A percentile compares a stretch with the other conserved stretches of the same genome.
Evolutionary conservation across 1,140 invertebrate genomes (phyloP).

Genomic region (Drosophila sproati): DNA sequence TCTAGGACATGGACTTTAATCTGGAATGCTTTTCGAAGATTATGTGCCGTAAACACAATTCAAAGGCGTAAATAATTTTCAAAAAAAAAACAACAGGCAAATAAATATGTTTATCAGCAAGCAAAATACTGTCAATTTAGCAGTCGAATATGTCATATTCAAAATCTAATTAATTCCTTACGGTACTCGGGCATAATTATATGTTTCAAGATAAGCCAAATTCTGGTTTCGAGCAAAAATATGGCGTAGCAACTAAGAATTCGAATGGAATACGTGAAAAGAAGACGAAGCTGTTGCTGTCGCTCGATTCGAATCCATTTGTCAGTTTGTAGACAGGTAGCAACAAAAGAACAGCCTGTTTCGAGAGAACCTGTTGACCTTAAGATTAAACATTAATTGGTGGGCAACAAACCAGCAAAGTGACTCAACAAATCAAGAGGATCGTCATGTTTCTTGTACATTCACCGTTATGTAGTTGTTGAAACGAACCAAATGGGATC

Average conservation of each 20-base stretch:
- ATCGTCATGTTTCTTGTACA: neutral
- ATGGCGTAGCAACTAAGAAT: conserved; percentile 34
- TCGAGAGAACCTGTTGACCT: conserved; percentile 57
- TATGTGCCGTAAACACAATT: conserved; percentile 22
- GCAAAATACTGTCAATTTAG: too few species aligned
- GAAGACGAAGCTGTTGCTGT: conserved; percentile 9
- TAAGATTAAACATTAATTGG: conserved; percentile 46
- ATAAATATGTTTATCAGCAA: neutral
- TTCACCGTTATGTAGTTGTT: neutral
- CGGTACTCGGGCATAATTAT: neutral
- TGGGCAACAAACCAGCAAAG: conserved; percentile 31
- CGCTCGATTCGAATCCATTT: conserved; percentile 3
- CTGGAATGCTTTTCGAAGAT: conserved; percentile 3
- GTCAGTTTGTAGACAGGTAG: conserved; percentile 22
- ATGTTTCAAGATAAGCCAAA: conserved; percentile 15
- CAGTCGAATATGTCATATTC: too few species aligned
- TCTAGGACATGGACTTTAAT: conserved; percentile 15
- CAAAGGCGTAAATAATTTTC: conserved; percentile 28
- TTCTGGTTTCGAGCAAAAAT: conserved; percentile 26
- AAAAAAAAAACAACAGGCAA: conserved; percentile 2
- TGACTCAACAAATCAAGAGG: neutral
- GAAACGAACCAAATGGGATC: conserved; percentile 3
- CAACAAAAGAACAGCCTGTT: neutral
- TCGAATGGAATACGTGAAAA: neutral
- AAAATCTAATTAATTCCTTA: neutral